Percentiles rank a stretch among this genome's conserved stretches.
Evolutionary conservation across 2,888 invertebrate species (phyloP).

Genomic region (Rhodophaea formosa): DNA sequence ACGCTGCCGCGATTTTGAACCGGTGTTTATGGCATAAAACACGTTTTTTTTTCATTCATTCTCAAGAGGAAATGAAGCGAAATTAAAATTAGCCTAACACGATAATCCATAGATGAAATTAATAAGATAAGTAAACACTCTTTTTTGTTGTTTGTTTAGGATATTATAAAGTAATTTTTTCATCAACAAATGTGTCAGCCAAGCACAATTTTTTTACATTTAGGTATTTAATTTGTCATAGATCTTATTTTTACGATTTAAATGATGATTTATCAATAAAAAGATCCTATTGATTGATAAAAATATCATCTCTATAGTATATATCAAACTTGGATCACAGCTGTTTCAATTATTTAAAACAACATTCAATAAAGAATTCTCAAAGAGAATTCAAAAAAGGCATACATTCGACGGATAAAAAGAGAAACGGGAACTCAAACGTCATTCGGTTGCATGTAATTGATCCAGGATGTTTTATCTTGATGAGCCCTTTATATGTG

Average conservation of each 20-base stretch:
- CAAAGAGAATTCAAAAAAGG: slow-evolving; percentile 31
- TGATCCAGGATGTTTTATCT: slow-evolving; percentile 79
- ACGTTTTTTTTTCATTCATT: slow-evolving; percentile 38
- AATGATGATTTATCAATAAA: neutral
- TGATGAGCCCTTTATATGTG: slow-evolving; percentile 74
- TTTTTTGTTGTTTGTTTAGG: too few species aligned
- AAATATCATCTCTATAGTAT: neutral
- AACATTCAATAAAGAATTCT: slow-evolving; percentile 29
- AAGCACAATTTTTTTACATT: too few species aligned
- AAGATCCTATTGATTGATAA: too few species aligned
- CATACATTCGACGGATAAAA: slow-evolving; percentile 41
- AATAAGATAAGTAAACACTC: neutral
- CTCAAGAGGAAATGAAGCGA: slow-evolving; percentile 38
- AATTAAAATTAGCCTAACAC: slow-evolving; percentile 46
- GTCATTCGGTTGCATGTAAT: slow-evolving; percentile 74
- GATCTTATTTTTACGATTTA: too few species aligned
- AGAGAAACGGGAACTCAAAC: slow-evolving; percentile 65
- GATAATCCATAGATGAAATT: slow-evolving; percentile 30
- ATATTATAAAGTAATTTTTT: neutral
- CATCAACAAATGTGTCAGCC: neutral
- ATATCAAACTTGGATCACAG: slow-evolving; percentile 19
- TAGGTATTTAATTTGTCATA: too few species aligned
- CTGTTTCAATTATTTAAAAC: slow-evolving; percentile 28
- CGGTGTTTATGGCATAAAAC: slow-evolving; percentile 49
- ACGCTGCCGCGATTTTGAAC: slow-evolving; percentile 49